Base-by-base conservation (phyloP, 2,888 invertebrate genomes). In the Volucella inflata region DNA sequence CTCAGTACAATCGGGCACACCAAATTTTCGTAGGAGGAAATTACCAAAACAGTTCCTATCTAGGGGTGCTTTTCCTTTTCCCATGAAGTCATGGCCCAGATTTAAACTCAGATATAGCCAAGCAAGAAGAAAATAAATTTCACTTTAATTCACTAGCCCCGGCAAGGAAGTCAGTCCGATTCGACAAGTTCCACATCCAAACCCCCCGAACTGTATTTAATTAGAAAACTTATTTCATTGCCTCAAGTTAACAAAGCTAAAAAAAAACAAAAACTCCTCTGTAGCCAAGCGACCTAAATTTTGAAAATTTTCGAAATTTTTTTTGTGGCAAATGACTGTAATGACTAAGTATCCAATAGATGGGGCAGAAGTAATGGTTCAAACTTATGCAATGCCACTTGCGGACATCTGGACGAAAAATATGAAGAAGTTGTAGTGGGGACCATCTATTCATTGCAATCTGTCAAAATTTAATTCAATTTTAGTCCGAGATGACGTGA, bases 221-320 rank as follows among this genome's bases (percentile, higher is more conserved):
- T 82, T 82, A 82, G 82, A 82, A 77, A 82, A 82, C 59, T 82
- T 82, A 65, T 72, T 64, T 57, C 51, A 68, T 68, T 70, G 64
- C 44, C 40, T 57, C 48, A 8, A 48, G 38, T 16, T 10, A 44
- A 17, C 6, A 14, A 8, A 21, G n/a, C 30, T n/a, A 8, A 30
- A 36, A 62, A 48, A 38, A 55, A 40, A 55, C n/a, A 59, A 50
- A 11, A 50, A 50, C 16, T 9, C 50, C 8, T 2, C 36, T 14
- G 30, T 30, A 51, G 21, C 3, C 51, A 53, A 21, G 30, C n/a
- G 21, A 30, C 53, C 9, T 8, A 42, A 30, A 30, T 64, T 62
- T 64, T n/a, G 14, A 8, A 21, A 55, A 30, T 6, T 30, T 30
- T 30, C 14, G 55, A 21, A 62, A 55, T n/a, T 46, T 36, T 55